A percentile compares a stretch with the other conserved stretches of the same genome.
These are phyloP conservation scores for Scatophagus argus DNA, from an alignment of 2,113 vertebrate genomes.

Conservation along the genomic window DNA sequence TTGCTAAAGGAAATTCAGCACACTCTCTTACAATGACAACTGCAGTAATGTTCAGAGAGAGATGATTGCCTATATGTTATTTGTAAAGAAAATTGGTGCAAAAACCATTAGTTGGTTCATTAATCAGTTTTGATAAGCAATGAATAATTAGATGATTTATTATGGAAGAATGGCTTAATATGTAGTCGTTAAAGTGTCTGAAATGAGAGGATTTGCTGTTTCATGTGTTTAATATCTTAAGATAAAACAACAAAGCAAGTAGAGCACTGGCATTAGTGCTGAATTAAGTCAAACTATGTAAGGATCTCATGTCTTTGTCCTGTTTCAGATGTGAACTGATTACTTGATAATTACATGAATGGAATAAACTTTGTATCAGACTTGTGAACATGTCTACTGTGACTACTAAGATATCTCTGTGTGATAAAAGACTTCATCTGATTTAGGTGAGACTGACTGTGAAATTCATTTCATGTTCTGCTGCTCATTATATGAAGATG, in stretches of 20 bases:
- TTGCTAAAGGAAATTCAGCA: background rate
- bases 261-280: background rate
- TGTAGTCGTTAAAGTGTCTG: background rate
- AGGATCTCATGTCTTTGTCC: background rate
- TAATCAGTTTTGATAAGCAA: background rate
- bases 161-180: background rate
- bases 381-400: background rate
- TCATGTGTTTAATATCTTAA: background rate
- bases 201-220: background rate
- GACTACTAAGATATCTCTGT: background rate
- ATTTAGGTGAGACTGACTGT: background rate
- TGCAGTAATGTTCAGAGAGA: background rate
- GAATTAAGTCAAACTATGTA: background rate
- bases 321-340: background rate
- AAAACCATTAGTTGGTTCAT: background rate
- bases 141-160: constrained; percentile 6
- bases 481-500: background rate
- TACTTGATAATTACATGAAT: too few species aligned
- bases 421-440: background rate
- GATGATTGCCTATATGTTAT: background rate
- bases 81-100: background rate
- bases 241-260: background rate
- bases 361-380: background rate
- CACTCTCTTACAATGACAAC: background rate
- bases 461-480: background rate